Base-by-base conservation (phyloP, 1,140 invertebrate genomes). In the Dryas iulia region DNA sequence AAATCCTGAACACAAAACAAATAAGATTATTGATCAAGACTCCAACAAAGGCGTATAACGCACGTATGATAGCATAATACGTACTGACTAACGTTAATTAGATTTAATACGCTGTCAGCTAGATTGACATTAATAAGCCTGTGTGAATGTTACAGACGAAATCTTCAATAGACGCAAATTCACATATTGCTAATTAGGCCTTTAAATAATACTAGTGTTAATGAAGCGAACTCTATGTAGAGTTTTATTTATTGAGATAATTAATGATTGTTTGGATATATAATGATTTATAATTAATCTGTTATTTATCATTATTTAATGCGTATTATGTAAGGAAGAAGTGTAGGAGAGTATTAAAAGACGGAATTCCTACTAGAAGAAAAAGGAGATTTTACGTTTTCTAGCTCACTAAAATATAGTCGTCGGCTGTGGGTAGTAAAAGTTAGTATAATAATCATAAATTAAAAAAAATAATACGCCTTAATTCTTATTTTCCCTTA, bases 101-200 rank as follows among this genome's bases (percentile, higher is more conserved):
- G 28, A 21, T 64, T 28, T 64, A 64, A 57, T 14, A 57, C 26
- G n/a, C 28, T 64, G 28, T 56, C 21, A 56, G 12, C 23, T n/a
- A 33, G 52, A 64, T 57, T 56, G 28, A 64, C 53, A 24, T 60
- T 60, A 60, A 47, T 60, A 60, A 47, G 33, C 21, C 39, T 21
- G 21, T 47, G 39, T 47, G 39, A 47, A 5, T 47, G 7, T 47
- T 8, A 18, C 14, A 47, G 6, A 47, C 7, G n/a, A 47, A 18
- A 47, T 21, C 0, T 21, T 18, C 39, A 18, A 47, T 47, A 47
- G 5, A 47, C 1, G 39, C 39, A n/a, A 47, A 47, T 47, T 8
- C n/a, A n/a, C n/a, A 18, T 47, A 21, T 21, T 1, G 18, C 6
- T 47, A 47, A 47, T 47, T 47, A 47, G 14, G 39, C 14, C 18